Conservation (phyloP, 2,113 vertebrate genomes). For the Nesogale talazaci region DNA sequence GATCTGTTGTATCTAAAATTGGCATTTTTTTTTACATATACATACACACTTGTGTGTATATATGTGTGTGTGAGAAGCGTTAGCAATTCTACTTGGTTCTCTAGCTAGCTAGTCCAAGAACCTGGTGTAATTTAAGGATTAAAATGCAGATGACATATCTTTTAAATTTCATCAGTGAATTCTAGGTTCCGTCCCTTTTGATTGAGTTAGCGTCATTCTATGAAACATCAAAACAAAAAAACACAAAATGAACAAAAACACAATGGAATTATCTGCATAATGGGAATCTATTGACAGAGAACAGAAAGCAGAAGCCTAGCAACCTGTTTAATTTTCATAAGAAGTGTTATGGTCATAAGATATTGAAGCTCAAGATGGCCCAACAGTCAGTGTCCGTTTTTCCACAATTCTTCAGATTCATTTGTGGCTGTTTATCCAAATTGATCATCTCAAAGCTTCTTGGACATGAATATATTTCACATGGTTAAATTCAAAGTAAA, state of each 20-base stretch:
- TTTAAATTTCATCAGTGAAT: neutral
- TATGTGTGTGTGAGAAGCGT: neutral
- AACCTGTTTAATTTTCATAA: neutral
- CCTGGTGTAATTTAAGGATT: conserved; percentile 7
- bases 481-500: neutral
- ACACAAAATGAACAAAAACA: neutral
- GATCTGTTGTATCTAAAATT: neutral
- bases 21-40: no score
- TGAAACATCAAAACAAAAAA: neutral
- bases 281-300: neutral
- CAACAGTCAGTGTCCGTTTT: neutral
- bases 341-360: neutral
- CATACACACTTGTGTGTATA: neutral
- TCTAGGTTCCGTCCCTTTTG: neutral
- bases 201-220: neutral
- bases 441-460: neutral
- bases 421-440: neutral
- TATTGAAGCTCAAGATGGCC: neutral
- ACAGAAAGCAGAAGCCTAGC: neutral
- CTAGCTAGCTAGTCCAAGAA: neutral
- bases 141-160: neutral
- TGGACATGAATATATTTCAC: neutral
- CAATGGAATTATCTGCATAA: neutral
- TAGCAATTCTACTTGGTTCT: conserved; percentile 36
- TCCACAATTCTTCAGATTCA: neutral